Evolutionary conservation across 2,113 vertebrate genomes (phyloP), one percentile per base, ranked within the genome.

Genomic region (Larimichthys polyactis): DNA sequence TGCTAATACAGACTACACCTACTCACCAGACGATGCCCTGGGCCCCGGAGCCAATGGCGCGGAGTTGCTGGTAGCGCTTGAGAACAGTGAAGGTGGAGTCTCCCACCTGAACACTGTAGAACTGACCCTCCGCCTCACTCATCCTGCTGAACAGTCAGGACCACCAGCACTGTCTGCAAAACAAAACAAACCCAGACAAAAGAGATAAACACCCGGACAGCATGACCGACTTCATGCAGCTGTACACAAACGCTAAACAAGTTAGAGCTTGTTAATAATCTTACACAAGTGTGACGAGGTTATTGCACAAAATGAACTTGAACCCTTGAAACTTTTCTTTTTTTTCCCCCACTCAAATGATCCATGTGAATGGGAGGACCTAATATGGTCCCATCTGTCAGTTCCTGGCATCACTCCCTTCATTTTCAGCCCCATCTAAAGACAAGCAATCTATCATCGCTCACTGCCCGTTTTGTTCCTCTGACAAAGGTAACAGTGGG

Each of bases 1-100:
- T 24, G 51, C 24, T 78, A 43, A 46, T 27, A 11, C 63, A 62
- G 19, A 54, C 29, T 2, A 4, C 4, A 64, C 69, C 7, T 17
- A 67, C 98, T 98, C 91, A 99, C 98, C 98, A 99, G 90, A 99
- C 98, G 83, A 99, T 99, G 86, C 98, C 98, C 90, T 99, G 98
- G 81, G 98, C 98, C 68, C 98, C 98, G 6, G 98, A 99, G 79
- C 98, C 98, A 70, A 99, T 98, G 49, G 98, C 95, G 29, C 97
- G 97, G 85, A 99, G 95, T 80, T 99, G 97, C 91, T 99, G 96
- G 91, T 98, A 99, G 65, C 97, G 96, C 86, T 96, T 96, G 63
- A 99, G 94, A 16, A 99, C 97, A 7, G 97, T 97, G 94, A 99
- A 99, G 54, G 98, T 99, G 90, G 98, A 99, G 93, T 99, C 98